phyloP scores from a whole-genome alignment of 2,113 vertebrate genomes.

The Callocephalon fimbriatum region DNA sequence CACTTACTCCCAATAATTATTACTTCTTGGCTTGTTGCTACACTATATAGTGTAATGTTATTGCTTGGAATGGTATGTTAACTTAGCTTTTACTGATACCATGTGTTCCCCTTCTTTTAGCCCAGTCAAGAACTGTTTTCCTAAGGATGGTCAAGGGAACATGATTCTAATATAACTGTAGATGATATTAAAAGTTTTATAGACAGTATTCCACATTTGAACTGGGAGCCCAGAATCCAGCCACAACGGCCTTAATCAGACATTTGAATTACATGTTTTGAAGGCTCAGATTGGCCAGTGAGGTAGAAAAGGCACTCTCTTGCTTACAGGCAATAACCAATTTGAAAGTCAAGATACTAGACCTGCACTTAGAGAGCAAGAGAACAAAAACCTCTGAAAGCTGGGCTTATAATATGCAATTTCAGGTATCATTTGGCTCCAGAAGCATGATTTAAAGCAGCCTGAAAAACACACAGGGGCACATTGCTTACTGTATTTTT shows the following conservation, averaged over 20 bases:
- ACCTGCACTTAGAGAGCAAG: neutral
- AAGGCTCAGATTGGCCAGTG: neutral
- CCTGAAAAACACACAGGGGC: neutral
- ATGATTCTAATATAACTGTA: constrained; percentile 56
- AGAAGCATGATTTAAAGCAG: neutral
- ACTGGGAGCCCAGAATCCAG: constrained; percentile 27
- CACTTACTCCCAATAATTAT: constrained; percentile 29
- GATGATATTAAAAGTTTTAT: constrained; percentile 58
- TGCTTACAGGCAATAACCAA: neutral
- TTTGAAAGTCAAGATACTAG: neutral
- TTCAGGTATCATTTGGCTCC: neutral
- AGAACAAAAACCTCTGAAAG: neutral
- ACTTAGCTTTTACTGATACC: constrained; percentile 61
- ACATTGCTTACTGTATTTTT: neutral
- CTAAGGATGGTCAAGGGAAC: constrained; percentile 54
- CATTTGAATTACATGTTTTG: neutral
- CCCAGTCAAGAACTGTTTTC: constrained; percentile 43
- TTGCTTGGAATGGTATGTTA: constrained; percentile 62
- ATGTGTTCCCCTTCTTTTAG: constrained; percentile 66
- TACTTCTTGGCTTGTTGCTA: constrained; percentile 60
- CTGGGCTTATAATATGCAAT: neutral
- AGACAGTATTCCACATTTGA: constrained; percentile 30
- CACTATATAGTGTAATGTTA: constrained; percentile 42
- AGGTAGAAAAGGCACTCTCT: neutral
- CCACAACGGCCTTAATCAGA: neutral